Evolutionary conservation across 1,140 invertebrate species (phyloP).

Genomic region (Polyergus mexicanus): DNA sequence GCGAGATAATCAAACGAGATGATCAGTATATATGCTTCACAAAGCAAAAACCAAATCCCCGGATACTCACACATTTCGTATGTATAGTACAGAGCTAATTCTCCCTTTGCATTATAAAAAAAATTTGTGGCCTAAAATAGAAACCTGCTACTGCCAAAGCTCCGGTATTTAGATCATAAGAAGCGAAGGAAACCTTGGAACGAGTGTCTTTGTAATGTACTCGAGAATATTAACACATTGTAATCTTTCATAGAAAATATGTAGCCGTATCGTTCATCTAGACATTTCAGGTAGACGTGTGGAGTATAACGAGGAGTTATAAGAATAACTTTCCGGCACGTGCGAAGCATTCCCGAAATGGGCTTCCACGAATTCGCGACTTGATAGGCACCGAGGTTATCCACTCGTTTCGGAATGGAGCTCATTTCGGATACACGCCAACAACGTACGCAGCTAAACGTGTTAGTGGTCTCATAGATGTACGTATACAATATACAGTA

Average conservation of each 20-base stretch:
- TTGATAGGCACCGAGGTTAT: neutral
- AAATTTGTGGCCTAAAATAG: constrained; percentile 69
- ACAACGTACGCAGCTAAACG: constrained; percentile 51
- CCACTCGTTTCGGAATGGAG: constrained; percentile 12
- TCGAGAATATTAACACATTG: constrained; percentile 64
- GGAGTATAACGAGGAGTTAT: constrained; percentile 41
- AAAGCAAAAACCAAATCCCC: neutral
- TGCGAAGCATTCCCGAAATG: constrained; percentile 36
- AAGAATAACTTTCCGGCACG: constrained; percentile 33
- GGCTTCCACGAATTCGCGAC: constrained; percentile 9
- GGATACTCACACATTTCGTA: neutral
- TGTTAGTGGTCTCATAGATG: constrained; percentile 60
- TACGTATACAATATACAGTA: constrained; percentile 58
- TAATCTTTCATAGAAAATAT: constrained; percentile 70
- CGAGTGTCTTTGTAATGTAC: constrained; percentile 70
- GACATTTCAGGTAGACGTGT: constrained; percentile 63
- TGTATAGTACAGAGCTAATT: constrained; percentile 31
- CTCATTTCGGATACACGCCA: constrained; percentile 46
- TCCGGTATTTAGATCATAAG: constrained; percentile 71
- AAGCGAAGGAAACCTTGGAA: constrained; percentile 39
- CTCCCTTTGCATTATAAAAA: constrained; percentile 45
- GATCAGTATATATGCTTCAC: neutral
- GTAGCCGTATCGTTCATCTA: constrained; percentile 64
- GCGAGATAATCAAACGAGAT: constrained; percentile 47
- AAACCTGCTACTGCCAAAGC: constrained; percentile 78